Conservation (phyloP, 2,888 invertebrate species). For the Yponomeuta plumbellus region DNA sequence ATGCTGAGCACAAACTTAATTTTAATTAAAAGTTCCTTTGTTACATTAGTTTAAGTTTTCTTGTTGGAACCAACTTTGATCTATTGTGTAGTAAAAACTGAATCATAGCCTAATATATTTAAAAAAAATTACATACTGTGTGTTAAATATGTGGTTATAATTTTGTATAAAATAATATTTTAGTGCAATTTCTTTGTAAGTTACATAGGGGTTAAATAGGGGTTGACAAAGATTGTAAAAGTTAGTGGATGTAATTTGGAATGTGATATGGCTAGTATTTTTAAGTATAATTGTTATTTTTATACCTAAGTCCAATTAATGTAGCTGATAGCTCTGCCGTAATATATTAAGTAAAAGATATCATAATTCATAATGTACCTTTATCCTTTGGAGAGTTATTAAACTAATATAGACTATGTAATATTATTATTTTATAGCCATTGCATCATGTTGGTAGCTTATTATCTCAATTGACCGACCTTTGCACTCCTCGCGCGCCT, state of each 20-base stretch:
- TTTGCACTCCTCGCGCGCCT: background rate
- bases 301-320: constrained; percentile 8
- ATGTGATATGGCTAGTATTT: constrained; percentile 11
- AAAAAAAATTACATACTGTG: background rate
- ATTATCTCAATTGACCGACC: background rate
- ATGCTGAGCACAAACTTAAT: constrained; percentile 10
- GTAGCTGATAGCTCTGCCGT: background rate
- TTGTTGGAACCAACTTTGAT: background rate
- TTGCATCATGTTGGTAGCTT: background rate
- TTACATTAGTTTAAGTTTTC: background rate
- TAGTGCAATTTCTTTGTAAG: background rate
- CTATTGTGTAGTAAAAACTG: background rate
- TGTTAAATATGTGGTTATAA: background rate
- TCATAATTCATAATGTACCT: background rate
- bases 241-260: constrained; percentile 14
- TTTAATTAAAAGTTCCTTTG: constrained; percentile 13
- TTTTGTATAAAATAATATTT: background rate
- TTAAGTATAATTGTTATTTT: constrained; percentile 10
- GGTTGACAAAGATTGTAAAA: constrained; percentile 5
- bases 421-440: background rate
- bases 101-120: background rate
- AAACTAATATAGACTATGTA: background rate
- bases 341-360: background rate
- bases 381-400: background rate
- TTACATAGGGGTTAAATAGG: background rate